Base-by-base conservation (phyloP, 2,888 invertebrate species). In the Alviniconcha strummeri region DNA sequence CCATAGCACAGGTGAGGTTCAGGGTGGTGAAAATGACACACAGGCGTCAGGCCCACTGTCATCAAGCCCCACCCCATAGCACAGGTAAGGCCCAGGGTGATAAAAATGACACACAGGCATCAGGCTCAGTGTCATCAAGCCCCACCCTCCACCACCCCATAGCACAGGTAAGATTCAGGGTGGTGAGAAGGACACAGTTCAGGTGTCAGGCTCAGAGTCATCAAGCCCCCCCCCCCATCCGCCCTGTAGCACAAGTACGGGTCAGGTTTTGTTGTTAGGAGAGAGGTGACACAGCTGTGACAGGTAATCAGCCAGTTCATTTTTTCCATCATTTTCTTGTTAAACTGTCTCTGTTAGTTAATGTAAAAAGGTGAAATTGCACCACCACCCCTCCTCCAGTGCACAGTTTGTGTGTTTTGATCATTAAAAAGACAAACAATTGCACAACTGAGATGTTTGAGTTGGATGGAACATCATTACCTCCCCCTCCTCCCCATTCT, bases 81-180 rank as follows among this genome's bases (percentile, higher is more conserved):
- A n/a, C 90, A 90, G 88, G 93, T 93, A 88, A 87, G 88, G 83
- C 11, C 60, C 19, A 3, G 52, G 56, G 8, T 69, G 4, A n/a
- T 67, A 64, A 1, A 0, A 17, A 15, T 9, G 17, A 76, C 13
- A 13, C 11, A 88, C 87, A 5, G 91, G 90, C 4, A 91, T 90
- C 80, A 83, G 96, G 95, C 15, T 93, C 82, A 88, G 92, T 36
- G 89, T 93, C 84, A 90, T 90, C 13, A 92, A 92, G 82, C 93
- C 93, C 7, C 92, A 91, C 36, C 36, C 36, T 36, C 36, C 36
- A n/a, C n/a, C n/a, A n/a, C 36, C 36, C 36, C 52, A 87, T 93
- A 8, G 88, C 91, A n/a, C 90, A 90, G 88, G 93, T 93, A 88
- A 87, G 88, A 83, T 13, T 69, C 19, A 3, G 52, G 56, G 8